Percentiles rank a stretch among this genome's conserved stretches.
These are phyloP conservation scores for Maniola jurtina DNA, from an alignment of 1,140 invertebrate species.

Conservation along the genomic window DNA sequence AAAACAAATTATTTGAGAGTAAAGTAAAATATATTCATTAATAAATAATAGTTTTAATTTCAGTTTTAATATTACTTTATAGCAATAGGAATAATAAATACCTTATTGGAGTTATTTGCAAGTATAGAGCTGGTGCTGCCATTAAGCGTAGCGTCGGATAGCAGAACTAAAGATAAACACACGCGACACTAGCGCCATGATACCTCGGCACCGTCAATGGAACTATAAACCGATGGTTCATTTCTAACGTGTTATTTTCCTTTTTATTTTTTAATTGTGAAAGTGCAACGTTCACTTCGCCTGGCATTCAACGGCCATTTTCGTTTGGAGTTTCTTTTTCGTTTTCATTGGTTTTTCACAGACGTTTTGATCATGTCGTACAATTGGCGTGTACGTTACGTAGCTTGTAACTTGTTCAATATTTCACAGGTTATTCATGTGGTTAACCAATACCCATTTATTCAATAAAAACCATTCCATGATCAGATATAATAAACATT, in stretches of 20 bases:
- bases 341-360: constrained; percentile 74
- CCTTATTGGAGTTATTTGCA: not conserved
- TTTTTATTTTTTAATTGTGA: constrained; percentile 73
- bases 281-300: constrained; percentile 77
- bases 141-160: constrained; percentile 56
- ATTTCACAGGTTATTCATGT: constrained; percentile 6
- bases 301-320: constrained; percentile 73
- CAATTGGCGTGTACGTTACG: constrained; percentile 45
- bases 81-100: too few species aligned
- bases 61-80: too few species aligned
- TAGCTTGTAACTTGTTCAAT: constrained; percentile 37
- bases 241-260: constrained; percentile 69
- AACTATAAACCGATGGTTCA: constrained; percentile 67
- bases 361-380: constrained; percentile 70
- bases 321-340: constrained; percentile 71
- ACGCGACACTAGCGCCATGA: constrained; percentile 49
- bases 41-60: too few species aligned
- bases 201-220: constrained; percentile 39
- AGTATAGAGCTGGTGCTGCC: constrained; percentile 59
- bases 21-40: too few species aligned
- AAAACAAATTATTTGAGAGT: too few species aligned
- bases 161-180: constrained; percentile 54
- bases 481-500: not conserved
- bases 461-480: not conserved
- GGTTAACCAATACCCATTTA: not conserved